A percentile compares a stretch with the other conserved stretches of the same genome.
phyloP scores from a whole-genome alignment of 2,888 invertebrate species.

The Ophonus ardosiacus region DNA sequence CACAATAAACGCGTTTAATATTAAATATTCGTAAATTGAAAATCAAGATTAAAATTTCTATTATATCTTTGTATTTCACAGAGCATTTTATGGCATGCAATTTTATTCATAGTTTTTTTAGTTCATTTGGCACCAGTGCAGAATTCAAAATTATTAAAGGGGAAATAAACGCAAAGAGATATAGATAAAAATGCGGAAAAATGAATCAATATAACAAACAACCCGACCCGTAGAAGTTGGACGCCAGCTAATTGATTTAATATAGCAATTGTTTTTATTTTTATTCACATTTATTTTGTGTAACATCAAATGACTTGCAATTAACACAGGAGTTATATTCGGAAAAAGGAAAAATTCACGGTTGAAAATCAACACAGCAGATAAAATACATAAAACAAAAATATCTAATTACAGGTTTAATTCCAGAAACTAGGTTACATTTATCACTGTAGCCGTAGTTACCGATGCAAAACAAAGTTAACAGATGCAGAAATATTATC shows the following conservation, averaged over 20 bases:
- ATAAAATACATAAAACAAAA: conserved; percentile 23
- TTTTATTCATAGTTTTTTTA: neutral
- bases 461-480: conserved; percentile 21
- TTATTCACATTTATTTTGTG: conserved; percentile 9
- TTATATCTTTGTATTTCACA: neutral
- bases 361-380: conserved; percentile 4
- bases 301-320: conserved; percentile 35
- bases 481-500: conserved; percentile 20
- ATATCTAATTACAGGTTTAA: conserved; percentile 40
- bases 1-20: neutral
- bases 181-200: neutral
- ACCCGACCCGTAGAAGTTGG: neutral
- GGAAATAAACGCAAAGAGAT: neutral
- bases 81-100: neutral
- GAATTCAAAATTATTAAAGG: conserved; percentile 26
- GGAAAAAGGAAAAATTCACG: neutral
- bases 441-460: conserved; percentile 12
- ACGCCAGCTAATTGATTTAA: conserved; percentile 4
- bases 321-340: conserved; percentile 4
- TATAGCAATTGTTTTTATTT: conserved; percentile 26
- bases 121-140: neutral
- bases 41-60: neutral
- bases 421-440: conserved; percentile 26
- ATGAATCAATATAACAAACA: neutral
- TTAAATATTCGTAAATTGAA: neutral